phyloP scores from a whole-genome alignment of 1,140 invertebrate species.

The Protaetia brevitarsis region DNA sequence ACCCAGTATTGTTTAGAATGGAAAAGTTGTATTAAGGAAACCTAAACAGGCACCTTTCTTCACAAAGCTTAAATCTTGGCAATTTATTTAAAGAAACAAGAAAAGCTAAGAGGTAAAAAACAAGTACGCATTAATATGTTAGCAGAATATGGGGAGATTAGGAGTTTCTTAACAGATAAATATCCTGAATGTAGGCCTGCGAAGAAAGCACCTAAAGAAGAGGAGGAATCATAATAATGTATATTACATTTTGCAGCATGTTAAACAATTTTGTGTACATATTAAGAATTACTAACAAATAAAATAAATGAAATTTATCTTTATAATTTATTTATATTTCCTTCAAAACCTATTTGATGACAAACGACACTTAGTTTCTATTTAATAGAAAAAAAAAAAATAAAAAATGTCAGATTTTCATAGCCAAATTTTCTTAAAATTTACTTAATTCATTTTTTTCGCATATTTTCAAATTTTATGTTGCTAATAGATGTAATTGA shows the following conservation, averaged over 20 bases:
- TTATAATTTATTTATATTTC: too few relatives aligned
- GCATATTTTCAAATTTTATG: too few relatives aligned
- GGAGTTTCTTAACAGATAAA: constrained; percentile 72
- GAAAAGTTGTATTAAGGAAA: constrained; percentile 65
- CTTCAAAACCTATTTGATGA: too few relatives aligned
- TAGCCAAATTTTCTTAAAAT: neutral
- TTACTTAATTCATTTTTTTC: too few relatives aligned
- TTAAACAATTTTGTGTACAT: neutral
- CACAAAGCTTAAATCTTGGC: constrained; percentile 61
- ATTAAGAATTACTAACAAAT: too few relatives aligned
- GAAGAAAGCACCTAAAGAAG: constrained; percentile 38
- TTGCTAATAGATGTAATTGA: too few relatives aligned
- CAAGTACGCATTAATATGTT: constrained; percentile 63
- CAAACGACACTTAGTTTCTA: too few relatives aligned
- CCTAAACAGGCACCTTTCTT: constrained; percentile 68
- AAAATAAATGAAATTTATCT: too few relatives aligned
- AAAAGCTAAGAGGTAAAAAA: constrained; percentile 65
- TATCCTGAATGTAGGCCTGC: constrained; percentile 62
- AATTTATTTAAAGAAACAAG: constrained; percentile 62
- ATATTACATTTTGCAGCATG: neutral
- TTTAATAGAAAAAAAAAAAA: too few relatives aligned
- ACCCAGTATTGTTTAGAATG: constrained; percentile 73
- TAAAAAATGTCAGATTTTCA: too few relatives aligned
- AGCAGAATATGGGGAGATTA: constrained; percentile 65
- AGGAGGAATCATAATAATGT: neutral